These are phyloP conservation scores for Tetrao urogallus DNA, from an alignment of 2,113 vertebrate species.

Conservation along the genomic window DNA sequence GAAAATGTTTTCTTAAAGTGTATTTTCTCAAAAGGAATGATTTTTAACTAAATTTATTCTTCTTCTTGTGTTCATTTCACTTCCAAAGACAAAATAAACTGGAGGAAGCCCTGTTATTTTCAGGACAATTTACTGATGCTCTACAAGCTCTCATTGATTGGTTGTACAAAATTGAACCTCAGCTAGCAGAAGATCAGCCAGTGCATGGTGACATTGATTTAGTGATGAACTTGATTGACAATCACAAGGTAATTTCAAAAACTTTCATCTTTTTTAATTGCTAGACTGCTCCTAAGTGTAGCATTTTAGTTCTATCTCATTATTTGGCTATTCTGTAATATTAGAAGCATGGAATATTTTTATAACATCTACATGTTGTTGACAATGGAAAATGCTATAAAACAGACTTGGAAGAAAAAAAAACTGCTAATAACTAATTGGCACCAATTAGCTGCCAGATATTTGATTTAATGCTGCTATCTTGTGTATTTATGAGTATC, in stretches of 20 bases:
- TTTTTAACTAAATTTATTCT: not conserved
- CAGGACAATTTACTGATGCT: conserved; percentile 96
- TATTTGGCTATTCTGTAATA: not conserved
- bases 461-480: not conserved
- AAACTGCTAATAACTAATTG: not conserved
- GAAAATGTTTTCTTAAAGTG: not conserved
- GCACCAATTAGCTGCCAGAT: not conserved
- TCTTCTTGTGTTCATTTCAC: not conserved
- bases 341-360: not conserved
- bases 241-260: conserved; percentile 91
- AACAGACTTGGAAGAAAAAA: not conserved
- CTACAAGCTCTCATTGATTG: conserved; percentile 98
- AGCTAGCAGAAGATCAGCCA: conserved; percentile 96
- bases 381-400: not conserved
- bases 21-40: not conserved
- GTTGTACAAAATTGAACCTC: conserved; percentile 96
- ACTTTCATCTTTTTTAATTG: not conserved
- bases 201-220: conserved; percentile 97
- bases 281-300: not conserved
- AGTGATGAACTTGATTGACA: conserved; percentile 97
- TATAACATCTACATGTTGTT: not conserved
- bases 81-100: conserved; percentile 93
- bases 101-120: conserved; percentile 96
- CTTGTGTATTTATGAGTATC: not conserved
- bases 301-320: not conserved